Base-by-base conservation (phyloP, 1,140 invertebrate genomes). In the Cataglyphis hispanica region DNA sequence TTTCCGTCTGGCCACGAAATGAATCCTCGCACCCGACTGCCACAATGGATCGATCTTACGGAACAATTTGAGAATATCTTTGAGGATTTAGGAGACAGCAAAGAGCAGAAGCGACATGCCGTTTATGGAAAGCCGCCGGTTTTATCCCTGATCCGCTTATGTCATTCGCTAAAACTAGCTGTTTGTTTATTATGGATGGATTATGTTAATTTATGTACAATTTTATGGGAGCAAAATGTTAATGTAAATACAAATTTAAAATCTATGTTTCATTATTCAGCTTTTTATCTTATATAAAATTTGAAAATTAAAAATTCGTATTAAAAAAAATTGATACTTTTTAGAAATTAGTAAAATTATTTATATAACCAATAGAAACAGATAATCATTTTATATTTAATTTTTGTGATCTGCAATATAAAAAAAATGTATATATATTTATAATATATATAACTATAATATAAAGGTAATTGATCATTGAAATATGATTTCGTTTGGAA, bases 41-140 rank as follows among this genome's bases (percentile, higher is more conserved):
- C 46, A 31, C 60, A n/a, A 84, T 84, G 43, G 37, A 84, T 84
- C 72, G 81, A 84, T 77, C 81, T 84, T 77, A 66, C 81, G 56
- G 31, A 81, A 83, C 56, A 56, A 86, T 69, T 81, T 46, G 34
- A 69, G 53, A 66, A 31, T 43, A 76, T 70, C 69, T 84, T 53
- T 40, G 77, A 77, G 81, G 60, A 66, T 84, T 84, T 84, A 76
- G 61, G 60, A 84, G 81, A 76, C 78, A 83, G 74, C 78, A 69
- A 74, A 34, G 78, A 72, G 66, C 77, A 69, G 16, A 4, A 46
- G 63, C 61, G 50, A 69, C 53, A 60, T 53, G 50, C 34, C 66
- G 66, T 34, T 81, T 81, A 78, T 46, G 66, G 66, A 43, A 83
- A 83, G 25, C 67, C 67, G 53, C 0, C 6, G 27, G 61, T 31